Base-by-base conservation (phyloP, 2,797 vertebrate species). In the Agapornis canus region DNA sequence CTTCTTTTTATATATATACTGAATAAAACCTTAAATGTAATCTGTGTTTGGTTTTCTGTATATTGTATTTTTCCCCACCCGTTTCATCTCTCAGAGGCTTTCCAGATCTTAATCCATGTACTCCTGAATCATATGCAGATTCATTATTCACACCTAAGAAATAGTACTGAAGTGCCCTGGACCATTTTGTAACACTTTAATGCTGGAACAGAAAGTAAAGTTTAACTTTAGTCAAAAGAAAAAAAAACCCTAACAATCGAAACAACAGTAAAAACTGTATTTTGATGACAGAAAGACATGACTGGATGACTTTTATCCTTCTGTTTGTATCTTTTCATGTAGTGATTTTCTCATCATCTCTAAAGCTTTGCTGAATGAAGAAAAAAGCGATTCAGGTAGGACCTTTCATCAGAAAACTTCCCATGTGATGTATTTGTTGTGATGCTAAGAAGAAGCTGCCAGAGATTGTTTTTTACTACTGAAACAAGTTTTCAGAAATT, bases 181-280 rank as follows among this genome's bases (percentile, higher is more conserved):
- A 56, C 3, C 18, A 42, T 37, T 90, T 42, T 52, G 26, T 19
- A 89, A 56, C 3, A 56, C 15, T 86, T 81, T 23, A 65, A 10
- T 5, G 1, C 8, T 47, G 19, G 31, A 93, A 10, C 9, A 37
- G 32, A 70, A 85, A 84, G 14, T 52, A 23, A 77, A 84, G 35
- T 3, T 7, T 47, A 69, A 64, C 20, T 64, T 57, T 39, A 59
- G 10, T 4, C 5, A 31, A 72, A 86, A 85, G 71, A 9, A 2
- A 7, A 35, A 2, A 7, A 35, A 42, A 51, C 2, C 1, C 3
- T 6, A 60, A 6, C 4, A 66, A 37, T 2, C 59, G 27, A 82
- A 72, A 80, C 13, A 5, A 69, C 21, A 75, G 29, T 45, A 66
- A 35, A 86, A 72, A 32, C 10, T 35, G 4, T 7, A 31, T 42